These are phyloP conservation scores for Aphaenogaster rudis DNA, from an alignment of 1,140 invertebrate genomes.

Conservation along the genomic window DNA sequence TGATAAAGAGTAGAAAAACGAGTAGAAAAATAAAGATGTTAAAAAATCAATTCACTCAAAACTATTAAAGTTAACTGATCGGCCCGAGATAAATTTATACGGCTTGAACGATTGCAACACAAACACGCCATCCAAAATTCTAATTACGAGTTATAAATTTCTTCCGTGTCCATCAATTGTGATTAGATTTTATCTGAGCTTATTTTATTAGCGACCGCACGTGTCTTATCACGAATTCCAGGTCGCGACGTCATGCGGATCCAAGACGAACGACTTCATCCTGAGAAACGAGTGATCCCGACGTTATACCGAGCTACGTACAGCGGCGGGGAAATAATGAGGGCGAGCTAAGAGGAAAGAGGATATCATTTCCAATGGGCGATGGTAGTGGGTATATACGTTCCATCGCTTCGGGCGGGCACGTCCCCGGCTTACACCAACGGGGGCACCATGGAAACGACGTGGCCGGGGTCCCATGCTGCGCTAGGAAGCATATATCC, in stretches of 20 bases:
- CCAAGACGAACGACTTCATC: slow-evolving; percentile 55
- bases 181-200: not conserved
- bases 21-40: not conserved
- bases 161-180: not conserved
- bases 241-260: slow-evolving; percentile 34
- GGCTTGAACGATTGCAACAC: not conserved
- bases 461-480: slow-evolving; percentile 82
- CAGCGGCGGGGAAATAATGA: slow-evolving; percentile 52
- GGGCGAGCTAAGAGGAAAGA: slow-evolving; percentile 14
- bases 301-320: slow-evolving; percentile 8
- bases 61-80: not conserved
- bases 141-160: slow-evolving; percentile 3
- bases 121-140: not conserved
- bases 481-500: slow-evolving; percentile 85
- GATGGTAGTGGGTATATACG: slow-evolving; percentile 37
- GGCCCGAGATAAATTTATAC: not conserved
- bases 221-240: slow-evolving; percentile 40
- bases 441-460: slow-evolving; percentile 78
- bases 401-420: slow-evolving; percentile 62
- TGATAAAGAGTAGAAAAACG: too few relatives aligned
- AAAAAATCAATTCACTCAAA: not conserved
- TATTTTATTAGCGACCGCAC: slow-evolving; percentile 9
- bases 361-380: slow-evolving; percentile 60
- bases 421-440: slow-evolving; percentile 61
- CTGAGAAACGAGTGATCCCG: slow-evolving; percentile 46